Evolutionary conservation across 2,113 vertebrate species (phyloP), one percentile per base, ranked within the genome.

Genomic region (Sphyrna mokarran): DNA sequence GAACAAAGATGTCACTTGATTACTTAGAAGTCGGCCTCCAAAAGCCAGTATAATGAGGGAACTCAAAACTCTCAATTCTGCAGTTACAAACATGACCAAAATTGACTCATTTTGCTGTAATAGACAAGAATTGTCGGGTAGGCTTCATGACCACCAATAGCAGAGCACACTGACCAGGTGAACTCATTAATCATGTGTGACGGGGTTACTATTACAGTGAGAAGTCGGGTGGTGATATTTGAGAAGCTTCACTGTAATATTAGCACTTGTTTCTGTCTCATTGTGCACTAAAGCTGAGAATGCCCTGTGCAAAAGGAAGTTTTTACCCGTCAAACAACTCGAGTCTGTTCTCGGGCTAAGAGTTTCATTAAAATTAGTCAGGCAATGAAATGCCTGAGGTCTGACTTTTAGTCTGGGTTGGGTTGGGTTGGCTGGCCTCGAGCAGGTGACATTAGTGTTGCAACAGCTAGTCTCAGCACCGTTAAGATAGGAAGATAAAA

Each of bases 171-270:
- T 91, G 33, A 7, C n/a, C 33, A 37, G 22, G 61, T 93, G 63
- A 66, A 68, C 37, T 63, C 89, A 93, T 93, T 93, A 37, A 66
- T 43, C 22, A 61, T 66, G 61, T 16, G 9, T n/a, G 20, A 93
- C 48, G n/a, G 58, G 89, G 89, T 37, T 91, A 93, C 58, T 93
- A 37, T 93, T 93, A 93, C 89, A 93, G 54, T 61, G 26, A 10
- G 20, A 93, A n/a, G 63, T 68, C 61, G 37, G 16, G 6, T 66
- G 61, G 29, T 93, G 89, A 93, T 61, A 93, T 93, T 37, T 93
- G 89, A 93, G 89, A n/a, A 37, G 89, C 61, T 66, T 63, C 37
- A 10, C 87, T 91, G 87, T 61, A 63, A 18, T 91, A 63, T 91
- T 18, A 58, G 86, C 33, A 13, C 10, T 9, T 89, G 86, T 66